Base-by-base conservation (phyloP, 2,888 invertebrate genomes). In the Drosophila demipolita region DNA sequence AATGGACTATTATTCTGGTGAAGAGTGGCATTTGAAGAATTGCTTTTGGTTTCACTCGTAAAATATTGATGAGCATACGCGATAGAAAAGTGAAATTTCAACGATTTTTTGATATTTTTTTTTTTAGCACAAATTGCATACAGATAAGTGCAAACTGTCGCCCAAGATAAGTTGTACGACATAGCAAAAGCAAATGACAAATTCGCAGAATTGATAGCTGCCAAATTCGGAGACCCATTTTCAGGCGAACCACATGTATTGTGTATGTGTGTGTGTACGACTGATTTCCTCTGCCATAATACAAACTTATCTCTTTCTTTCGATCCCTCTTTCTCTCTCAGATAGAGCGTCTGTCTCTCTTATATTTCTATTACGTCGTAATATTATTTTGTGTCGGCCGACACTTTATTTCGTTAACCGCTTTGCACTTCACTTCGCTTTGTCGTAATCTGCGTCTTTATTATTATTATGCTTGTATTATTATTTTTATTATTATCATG, bases 351-450 rank as follows among this genome's bases (percentile, higher is more conserved):
- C 52, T 50, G 1, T 5, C 29, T 20, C 20, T 20, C 52, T 61
- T 58, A 77, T 60, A 58, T 61, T 73, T 77, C 63, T 62, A 78
- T 76, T 76, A 76, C 76, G 76, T 76, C 76, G 76, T 69, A 78
- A 57, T 69, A 77, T 62, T 33, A 36, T 52, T 52, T 35, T 67
- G 55, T 73, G 60, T 72, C 77, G 71, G 66, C 72, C 55, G 76
- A 75, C 66, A 62, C 59, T 66, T 75, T 49, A 66, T 63, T 75
- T 62, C 45, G 32, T 55, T 42, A 15, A 6, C 0, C 63, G 8
- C 38, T 23, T 23, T 45, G 15, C 23, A 23, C 53, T 20, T n/a
- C 38, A 2, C 29, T 35, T 12, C 1, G 8, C 7, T 5, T 17
- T 49, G 15, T 12, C 15, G 15, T 26, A 12, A 26, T 33, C 20